Conservation (phyloP, 1,140 invertebrate species). For the Achatina immaculata region DNA sequence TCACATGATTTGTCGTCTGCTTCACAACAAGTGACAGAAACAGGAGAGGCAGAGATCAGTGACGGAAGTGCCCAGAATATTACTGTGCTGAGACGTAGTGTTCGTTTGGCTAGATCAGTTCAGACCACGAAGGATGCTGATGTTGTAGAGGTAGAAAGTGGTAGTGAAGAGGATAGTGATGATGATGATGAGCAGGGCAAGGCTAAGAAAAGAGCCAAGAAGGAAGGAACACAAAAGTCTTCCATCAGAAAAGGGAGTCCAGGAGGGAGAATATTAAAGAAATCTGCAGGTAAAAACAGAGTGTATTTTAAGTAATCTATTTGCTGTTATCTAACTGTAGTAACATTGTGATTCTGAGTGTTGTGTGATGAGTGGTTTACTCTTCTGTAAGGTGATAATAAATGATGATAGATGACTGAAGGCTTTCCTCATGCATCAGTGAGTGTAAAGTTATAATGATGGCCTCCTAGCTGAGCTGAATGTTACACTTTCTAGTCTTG, state of each 20-base stretch:
- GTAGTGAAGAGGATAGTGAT: slow-evolving; percentile 43
- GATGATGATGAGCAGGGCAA: slow-evolving; percentile 29
- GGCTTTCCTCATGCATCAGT: too few species aligned
- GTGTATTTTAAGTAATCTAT: too few species aligned
- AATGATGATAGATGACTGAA: too few species aligned
- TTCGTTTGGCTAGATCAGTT: slow-evolving; percentile 12
- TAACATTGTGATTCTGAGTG: too few species aligned
- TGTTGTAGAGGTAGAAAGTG: slow-evolving; percentile 39
- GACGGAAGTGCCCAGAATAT: not conserved
- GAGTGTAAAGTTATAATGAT: too few species aligned
- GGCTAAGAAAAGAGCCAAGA: slow-evolving; percentile 27
- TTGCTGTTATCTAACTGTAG: not conserved
- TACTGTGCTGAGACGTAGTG: not conserved
- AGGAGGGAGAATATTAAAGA: not conserved
- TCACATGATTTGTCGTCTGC: too few species aligned
- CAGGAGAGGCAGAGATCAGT: not conserved
- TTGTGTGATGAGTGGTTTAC: too few species aligned
- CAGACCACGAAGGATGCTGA: slow-evolving; percentile 31
- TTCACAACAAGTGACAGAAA: too few species aligned
- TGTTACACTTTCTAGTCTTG: too few species aligned
- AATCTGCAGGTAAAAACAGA: not conserved
- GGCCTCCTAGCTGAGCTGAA: too few species aligned
- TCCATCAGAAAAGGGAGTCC: too few species aligned
- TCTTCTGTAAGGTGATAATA: too few species aligned
- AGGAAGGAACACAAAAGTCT: not conserved